Percentiles rank a stretch among this genome's conserved stretches.
These are phyloP conservation scores for Epirrhoe tristata DNA, from an alignment of 2,888 invertebrate genomes.

Conservation along the genomic window DNA sequence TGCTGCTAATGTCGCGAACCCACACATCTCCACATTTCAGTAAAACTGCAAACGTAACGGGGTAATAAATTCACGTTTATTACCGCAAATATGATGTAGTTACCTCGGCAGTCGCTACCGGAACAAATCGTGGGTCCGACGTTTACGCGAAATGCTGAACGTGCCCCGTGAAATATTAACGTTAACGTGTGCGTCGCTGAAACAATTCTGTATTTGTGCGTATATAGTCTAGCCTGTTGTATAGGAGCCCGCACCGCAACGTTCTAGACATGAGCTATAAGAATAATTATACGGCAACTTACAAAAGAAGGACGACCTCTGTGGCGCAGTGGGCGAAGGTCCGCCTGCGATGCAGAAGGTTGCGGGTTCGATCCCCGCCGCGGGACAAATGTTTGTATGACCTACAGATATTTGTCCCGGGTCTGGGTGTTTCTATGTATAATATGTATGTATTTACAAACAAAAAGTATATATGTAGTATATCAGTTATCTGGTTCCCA, in stretches of 20 bases:
- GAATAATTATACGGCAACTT: too few species aligned
- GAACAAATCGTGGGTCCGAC: slow-evolving; percentile 72
- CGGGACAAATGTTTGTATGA: too few species aligned
- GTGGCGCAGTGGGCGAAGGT: too few species aligned
- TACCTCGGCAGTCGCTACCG: slow-evolving; percentile 72
- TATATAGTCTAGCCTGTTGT: background rate
- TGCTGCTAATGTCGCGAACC: slow-evolving; percentile 68
- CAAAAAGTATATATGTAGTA: too few species aligned
- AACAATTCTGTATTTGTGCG: slow-evolving; percentile 55
- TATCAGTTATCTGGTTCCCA: too few species aligned
- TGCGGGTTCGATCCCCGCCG: too few species aligned
- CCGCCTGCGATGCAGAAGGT: too few species aligned
- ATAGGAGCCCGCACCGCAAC: background rate
- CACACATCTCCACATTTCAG: slow-evolving; percentile 79
- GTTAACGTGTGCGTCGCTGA: slow-evolving; percentile 63
- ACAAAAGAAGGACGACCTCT: too few species aligned
- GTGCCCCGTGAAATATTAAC: slow-evolving; percentile 74
- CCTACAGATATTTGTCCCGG: too few species aligned
- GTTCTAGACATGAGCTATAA: background rate
- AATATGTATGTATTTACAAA: too few species aligned
- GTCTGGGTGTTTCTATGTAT: too few species aligned
- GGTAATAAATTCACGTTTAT: slow-evolving; percentile 83
- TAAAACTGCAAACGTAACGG: slow-evolving; percentile 82
- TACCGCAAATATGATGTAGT: slow-evolving; percentile 75
- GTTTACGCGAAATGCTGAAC: slow-evolving; percentile 66